Evolutionary conservation across 1,140 invertebrate species (phyloP).

Genomic region (Laodelphax striatellus): DNA sequence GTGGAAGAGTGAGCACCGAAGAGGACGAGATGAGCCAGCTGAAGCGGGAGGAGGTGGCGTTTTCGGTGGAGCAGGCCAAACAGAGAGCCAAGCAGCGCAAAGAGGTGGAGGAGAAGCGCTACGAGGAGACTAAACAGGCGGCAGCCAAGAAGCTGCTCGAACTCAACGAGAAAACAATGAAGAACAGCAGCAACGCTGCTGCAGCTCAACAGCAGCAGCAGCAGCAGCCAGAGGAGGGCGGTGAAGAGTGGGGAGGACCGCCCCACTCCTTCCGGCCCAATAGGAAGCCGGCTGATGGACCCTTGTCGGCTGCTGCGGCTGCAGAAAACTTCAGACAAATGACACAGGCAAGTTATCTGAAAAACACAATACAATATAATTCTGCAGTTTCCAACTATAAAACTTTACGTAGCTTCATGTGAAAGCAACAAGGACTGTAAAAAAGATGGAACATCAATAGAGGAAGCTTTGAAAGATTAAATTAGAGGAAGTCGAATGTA

Average conservation of each 20-base stretch:
- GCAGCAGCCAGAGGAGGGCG: not conserved
- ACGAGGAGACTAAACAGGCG: constrained; percentile 41
- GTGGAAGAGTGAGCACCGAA: constrained; percentile 32
- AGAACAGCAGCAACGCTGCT: not conserved
- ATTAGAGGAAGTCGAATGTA: no score
- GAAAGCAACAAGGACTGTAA: no score
- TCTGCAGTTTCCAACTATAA: no score
- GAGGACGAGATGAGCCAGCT: constrained; percentile 60
- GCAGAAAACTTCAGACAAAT: constrained; percentile 18
- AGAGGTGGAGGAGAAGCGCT: constrained; percentile 70
- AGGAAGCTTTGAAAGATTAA: no score
- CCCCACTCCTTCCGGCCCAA: no score
- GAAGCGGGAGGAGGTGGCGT: constrained; percentile 52
- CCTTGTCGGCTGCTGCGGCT: not conserved
- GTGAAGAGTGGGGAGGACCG: no score
- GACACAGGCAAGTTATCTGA: constrained; percentile 16
- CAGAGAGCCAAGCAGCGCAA: constrained; percentile 62
- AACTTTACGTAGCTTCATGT: no score
- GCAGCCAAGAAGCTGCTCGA: constrained; percentile 28
- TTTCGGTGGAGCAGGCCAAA: constrained; percentile 59
- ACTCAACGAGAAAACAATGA: constrained; percentile 15
- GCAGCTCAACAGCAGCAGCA: not conserved
- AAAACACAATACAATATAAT: no score
- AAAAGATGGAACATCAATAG: no score
- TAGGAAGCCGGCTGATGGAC: no score